phyloP scores from a whole-genome alignment of 2,113 vertebrate genomes.

The Periophthalmus modestus region DNA sequence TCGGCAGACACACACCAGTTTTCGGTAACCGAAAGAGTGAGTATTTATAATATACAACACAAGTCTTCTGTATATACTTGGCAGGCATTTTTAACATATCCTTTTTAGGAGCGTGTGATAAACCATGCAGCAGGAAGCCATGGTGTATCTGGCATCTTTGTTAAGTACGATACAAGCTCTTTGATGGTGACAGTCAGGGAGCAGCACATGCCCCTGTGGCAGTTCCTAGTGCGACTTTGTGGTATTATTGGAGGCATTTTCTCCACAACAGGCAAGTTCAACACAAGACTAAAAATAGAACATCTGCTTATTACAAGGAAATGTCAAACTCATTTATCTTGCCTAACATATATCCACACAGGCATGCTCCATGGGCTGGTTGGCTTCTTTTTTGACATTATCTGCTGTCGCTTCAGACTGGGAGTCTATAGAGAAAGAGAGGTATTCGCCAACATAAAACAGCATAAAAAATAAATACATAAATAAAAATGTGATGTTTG shows the following conservation, averaged over 20 bases:
- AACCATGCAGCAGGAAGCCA: conserved; percentile 96
- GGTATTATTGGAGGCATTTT: conserved; percentile 96
- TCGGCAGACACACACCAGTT: conserved; percentile 95
- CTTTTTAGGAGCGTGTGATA: conserved; percentile 87
- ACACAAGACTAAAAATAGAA: background rate
- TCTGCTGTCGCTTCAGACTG: conserved; percentile 91
- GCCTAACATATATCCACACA: conserved; percentile 55
- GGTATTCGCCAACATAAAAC: conserved; percentile 64
- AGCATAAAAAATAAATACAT: background rate
- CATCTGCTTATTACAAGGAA: background rate
- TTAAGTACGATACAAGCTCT: conserved; percentile 96
- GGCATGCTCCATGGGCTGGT: conserved; percentile 92
- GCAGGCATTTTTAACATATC: background rate
- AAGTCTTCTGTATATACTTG: background rate
- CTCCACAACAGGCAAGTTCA: conserved; percentile 90
- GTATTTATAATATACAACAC: conserved; percentile 6
- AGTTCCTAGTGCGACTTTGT: conserved; percentile 94
- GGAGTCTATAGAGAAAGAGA: conserved; percentile 79
- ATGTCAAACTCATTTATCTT: background rate
- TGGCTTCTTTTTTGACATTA: conserved; percentile 86
- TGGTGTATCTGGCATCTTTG: conserved; percentile 95
- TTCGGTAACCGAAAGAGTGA: conserved; percentile 95
- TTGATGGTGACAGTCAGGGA: conserved; percentile 96
- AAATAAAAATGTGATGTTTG: background rate
- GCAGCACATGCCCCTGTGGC: conserved; percentile 96